Evolutionary conservation across 2,888 invertebrate species (phyloP).

Genomic region (Sminthurinus aureus): DNA sequence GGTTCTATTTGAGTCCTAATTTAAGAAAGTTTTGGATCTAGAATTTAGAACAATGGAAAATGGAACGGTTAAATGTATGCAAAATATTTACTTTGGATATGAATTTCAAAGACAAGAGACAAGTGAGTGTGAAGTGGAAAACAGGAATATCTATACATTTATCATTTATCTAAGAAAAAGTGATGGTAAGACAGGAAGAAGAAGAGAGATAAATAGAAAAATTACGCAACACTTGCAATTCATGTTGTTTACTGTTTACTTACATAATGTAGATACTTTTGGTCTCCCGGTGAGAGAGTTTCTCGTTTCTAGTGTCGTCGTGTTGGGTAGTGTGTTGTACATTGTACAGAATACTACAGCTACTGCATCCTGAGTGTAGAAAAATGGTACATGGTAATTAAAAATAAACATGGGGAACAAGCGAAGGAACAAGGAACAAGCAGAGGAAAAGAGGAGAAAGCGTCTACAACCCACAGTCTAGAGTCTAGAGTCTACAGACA

Average conservation of each 20-base stretch:
- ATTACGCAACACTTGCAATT: conserved; percentile 9
- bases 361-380: not conserved
- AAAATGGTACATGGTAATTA: conserved; percentile 43
- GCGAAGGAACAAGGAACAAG: not conserved
- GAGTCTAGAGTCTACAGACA: not conserved
- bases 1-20: too few species aligned
- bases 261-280: not conserved
- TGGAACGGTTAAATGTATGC: not conserved
- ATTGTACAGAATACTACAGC: not conserved
- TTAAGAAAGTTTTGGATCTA: too few species aligned
- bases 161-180: not conserved
- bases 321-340: not conserved
- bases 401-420: conserved; percentile 49
- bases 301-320: not conserved
- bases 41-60: not conserved
- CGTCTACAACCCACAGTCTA: not conserved
- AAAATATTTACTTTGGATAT: not conserved
- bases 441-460: conserved; percentile 17
- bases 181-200: not conserved
- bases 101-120: not conserved
- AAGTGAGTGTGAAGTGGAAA: not conserved
- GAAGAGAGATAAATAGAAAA: not conserved
- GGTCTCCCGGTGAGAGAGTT: too few species aligned
- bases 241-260: conserved; percentile 21
- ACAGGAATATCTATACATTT: too few species aligned